A percentile compares a stretch with the other conserved stretches of the same genome.
Conservation (phyloP, 2,888 invertebrate species). For the Ormyrus labotus region DNA sequence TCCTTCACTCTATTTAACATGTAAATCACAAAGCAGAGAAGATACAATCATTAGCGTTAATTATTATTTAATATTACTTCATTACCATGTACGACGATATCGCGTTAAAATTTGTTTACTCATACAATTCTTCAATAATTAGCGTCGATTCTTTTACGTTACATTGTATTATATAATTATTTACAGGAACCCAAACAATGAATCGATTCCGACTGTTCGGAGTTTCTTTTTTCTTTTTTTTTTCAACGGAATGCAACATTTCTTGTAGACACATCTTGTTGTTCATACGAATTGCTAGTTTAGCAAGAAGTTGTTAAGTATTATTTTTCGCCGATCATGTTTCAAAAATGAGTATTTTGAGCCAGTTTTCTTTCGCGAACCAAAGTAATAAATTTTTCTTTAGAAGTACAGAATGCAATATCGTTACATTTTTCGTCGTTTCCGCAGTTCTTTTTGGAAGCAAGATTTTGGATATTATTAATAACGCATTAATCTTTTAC, state of each 20-base stretch:
- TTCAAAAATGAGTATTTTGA: slow-evolving; percentile 5
- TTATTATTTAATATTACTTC: slow-evolving; percentile 42
- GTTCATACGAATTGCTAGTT: slow-evolving; percentile 10
- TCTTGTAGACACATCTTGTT: slow-evolving; percentile 48
- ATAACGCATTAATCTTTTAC: slow-evolving; percentile 57
- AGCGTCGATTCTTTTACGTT: slow-evolving; percentile 61
- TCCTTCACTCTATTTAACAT: slow-evolving; percentile 59
- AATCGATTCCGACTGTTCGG: slow-evolving; percentile 59
- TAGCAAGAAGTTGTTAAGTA: neutral
- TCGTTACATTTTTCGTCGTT: slow-evolving; percentile 3
- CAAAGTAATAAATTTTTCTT: slow-evolving; percentile 4
- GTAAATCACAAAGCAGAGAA: slow-evolving; percentile 70
- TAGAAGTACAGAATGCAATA: neutral
- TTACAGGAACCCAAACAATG: slow-evolving; percentile 68
- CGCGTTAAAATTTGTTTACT: slow-evolving; percentile 56
- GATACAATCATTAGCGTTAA: slow-evolving; percentile 63
- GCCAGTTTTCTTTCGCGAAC: neutral
- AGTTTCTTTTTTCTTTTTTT: slow-evolving; percentile 61
- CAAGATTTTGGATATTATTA: slow-evolving; percentile 60
- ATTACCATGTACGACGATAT: slow-evolving; percentile 24
- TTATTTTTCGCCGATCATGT: neutral
- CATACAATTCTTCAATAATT: slow-evolving; percentile 60
- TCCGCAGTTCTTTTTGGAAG: slow-evolving; percentile 60
- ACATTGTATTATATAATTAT: slow-evolving; percentile 62
- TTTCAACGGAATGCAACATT: slow-evolving; percentile 71